Percentiles rank a stretch among this genome's conserved stretches.
These are phyloP conservation scores for Ochlodes sylvanus DNA, from an alignment of 2,888 invertebrate genomes.

Conservation along the genomic window DNA sequence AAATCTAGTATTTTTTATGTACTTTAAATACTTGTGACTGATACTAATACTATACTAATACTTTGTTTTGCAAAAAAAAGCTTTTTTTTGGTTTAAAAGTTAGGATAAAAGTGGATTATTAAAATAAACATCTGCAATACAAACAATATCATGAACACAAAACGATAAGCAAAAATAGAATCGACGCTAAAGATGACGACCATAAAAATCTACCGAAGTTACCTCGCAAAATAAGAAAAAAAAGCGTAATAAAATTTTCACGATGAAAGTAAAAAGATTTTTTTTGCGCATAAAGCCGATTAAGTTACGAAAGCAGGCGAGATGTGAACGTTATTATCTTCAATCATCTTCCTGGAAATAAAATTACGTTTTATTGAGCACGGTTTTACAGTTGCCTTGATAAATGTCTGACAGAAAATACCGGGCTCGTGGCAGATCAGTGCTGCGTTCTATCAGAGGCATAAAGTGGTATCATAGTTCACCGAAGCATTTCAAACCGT, in stretches of 20 bases:
- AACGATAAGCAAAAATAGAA: constrained; percentile 8
- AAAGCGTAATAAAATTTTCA: constrained; percentile 17
- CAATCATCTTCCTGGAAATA: constrained; percentile 17
- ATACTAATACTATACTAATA: too few species aligned
- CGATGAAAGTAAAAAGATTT: constrained; percentile 22
- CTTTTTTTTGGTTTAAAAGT: too few species aligned
- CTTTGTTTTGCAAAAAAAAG: too few species aligned
- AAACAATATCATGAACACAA: not conserved
- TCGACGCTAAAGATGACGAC: not conserved
- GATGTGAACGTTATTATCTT: constrained; percentile 34
- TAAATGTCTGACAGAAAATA: not conserved
- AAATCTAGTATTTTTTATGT: too few species aligned
- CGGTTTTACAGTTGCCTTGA: not conserved
- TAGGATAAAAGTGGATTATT: not conserved
- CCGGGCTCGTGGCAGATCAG: too few species aligned
- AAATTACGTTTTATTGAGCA: constrained; percentile 20
- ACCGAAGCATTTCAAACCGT: too few species aligned
- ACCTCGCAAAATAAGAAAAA: constrained; percentile 14
- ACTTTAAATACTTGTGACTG: too few species aligned
- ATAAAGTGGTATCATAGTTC: too few species aligned
- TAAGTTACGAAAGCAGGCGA: constrained; percentile 31
- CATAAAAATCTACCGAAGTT: constrained; percentile 8
- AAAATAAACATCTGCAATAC: not conserved
- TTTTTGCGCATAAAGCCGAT: constrained; percentile 34
- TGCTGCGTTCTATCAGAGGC: too few species aligned